phyloP scores from a whole-genome alignment of 2,797 vertebrate species.

The Neopelma chrysocephalum region DNA sequence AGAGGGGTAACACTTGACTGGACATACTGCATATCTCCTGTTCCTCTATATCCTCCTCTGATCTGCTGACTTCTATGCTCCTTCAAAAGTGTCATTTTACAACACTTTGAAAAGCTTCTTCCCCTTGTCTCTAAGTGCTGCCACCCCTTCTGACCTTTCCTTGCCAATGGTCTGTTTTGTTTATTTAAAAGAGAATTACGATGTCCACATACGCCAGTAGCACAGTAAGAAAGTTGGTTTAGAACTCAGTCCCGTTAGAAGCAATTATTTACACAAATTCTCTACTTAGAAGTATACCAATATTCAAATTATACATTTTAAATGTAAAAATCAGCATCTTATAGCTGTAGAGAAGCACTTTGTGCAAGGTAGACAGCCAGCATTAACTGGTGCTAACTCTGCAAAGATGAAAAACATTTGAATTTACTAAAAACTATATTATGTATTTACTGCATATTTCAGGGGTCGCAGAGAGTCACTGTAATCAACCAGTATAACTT shows the following conservation, averaged over 20 bases:
- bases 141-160: background rate
- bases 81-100: background rate
- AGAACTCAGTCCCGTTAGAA: background rate
- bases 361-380: background rate
- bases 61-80: background rate
- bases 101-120: background rate
- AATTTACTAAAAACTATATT: background rate
- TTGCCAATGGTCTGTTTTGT: background rate
- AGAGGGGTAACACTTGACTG: background rate
- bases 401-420: background rate
- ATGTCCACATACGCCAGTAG: background rate
- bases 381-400: background rate
- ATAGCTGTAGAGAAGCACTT: background rate
- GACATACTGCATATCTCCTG: background rate
- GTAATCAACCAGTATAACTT: background rate
- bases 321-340: background rate
- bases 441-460: background rate
- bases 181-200: background rate
- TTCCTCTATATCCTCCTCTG: background rate
- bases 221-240: background rate
- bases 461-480: background rate
- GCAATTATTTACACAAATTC: background rate
- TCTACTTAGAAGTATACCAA: background rate
- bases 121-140: background rate
- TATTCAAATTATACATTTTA: background rate